Percentiles rank a stretch among this genome's conserved stretches.
phyloP scores from a whole-genome alignment of 2,113 vertebrate genomes.

The Rhagologus leucostigma region DNA sequence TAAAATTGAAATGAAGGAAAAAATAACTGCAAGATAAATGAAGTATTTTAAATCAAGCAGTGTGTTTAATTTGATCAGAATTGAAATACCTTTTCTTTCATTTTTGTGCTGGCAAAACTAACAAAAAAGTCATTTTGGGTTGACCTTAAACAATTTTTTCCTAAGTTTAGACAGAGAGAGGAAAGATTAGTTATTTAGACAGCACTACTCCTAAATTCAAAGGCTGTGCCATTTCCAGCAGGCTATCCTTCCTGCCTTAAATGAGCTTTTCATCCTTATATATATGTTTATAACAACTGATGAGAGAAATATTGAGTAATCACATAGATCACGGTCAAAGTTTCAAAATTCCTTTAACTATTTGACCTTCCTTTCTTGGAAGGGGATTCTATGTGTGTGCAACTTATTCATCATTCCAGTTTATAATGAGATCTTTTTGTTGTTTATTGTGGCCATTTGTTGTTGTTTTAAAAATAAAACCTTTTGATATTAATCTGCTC shows the following conservation, averaged over 20 bases:
- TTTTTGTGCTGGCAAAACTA: slow-evolving; percentile 12
- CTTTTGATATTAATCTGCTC: slow-evolving; percentile 15
- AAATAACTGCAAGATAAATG: neutral
- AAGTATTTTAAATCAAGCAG: neutral
- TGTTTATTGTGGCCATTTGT: neutral
- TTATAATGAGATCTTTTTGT: slow-evolving; percentile 9
- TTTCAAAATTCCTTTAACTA: slow-evolving; percentile 5
- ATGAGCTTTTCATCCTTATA: slow-evolving; percentile 29
- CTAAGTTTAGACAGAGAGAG: neutral
- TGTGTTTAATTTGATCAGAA: neutral
- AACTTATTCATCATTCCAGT: neutral
- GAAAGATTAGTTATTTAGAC: slow-evolving; percentile 38
- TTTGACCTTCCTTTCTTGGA: slow-evolving; percentile 33
- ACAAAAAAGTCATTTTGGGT: neutral
- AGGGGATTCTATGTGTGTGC: neutral
- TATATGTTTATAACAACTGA: slow-evolving; percentile 16
- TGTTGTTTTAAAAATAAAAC: slow-evolving; percentile 20
- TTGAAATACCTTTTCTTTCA: slow-evolving; percentile 1
- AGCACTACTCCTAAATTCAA: neutral
- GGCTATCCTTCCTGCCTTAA: slow-evolving; percentile 46
- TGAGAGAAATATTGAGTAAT: slow-evolving; percentile 58
- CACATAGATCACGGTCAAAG: neutral
- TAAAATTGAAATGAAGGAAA: neutral
- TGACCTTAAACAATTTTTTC: slow-evolving; percentile 11
- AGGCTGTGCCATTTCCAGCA: neutral